These are phyloP conservation scores for Seriola quinqueradiata DNA, from an alignment of 2,113 vertebrate species.

Conservation along the genomic window DNA sequence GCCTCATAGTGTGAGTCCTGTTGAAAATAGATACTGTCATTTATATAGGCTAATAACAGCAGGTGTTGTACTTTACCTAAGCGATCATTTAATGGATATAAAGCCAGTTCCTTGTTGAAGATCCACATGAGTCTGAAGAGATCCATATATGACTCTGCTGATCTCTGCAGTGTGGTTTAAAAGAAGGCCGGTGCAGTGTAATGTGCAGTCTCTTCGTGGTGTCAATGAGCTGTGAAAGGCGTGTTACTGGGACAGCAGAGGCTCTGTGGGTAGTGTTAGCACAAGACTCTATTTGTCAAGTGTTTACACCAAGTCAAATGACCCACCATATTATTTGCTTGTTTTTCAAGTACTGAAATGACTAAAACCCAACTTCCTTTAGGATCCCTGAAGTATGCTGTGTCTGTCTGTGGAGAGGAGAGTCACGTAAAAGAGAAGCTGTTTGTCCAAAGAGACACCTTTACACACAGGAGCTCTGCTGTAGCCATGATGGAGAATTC, in stretches of 20 bases:
- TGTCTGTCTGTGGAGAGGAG: background rate
- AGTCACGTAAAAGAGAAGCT: background rate
- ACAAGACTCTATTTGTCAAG: conserved; percentile 44
- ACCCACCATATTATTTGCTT: conserved; percentile 32
- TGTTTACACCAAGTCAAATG: conserved; percentile 55
- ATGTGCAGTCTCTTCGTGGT: conserved; percentile 25
- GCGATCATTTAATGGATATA: background rate
- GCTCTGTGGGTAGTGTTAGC: conserved; percentile 27
- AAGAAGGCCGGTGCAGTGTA: background rate
- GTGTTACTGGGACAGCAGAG: conserved; percentile 31
- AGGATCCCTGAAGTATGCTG: conserved; percentile 21
- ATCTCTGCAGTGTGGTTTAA: conserved; percentile 35
- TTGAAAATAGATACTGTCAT: background rate
- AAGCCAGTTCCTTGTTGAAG: background rate
- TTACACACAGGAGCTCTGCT: conserved; percentile 5
- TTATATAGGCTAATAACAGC: background rate
- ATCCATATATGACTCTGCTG: conserved; percentile 28
- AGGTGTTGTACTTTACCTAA: background rate
- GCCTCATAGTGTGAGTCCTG: background rate
- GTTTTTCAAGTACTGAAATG: conserved; percentile 43
- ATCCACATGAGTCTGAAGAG: background rate
- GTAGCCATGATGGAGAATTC: background rate
- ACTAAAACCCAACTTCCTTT: conserved; percentile 44
- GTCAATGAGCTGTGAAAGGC: conserved; percentile 47
- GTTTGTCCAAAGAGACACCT: conserved; percentile 10